phyloP scores from a whole-genome alignment of 1,140 invertebrate genomes.

The Drosophila kurseongensis region DNA sequence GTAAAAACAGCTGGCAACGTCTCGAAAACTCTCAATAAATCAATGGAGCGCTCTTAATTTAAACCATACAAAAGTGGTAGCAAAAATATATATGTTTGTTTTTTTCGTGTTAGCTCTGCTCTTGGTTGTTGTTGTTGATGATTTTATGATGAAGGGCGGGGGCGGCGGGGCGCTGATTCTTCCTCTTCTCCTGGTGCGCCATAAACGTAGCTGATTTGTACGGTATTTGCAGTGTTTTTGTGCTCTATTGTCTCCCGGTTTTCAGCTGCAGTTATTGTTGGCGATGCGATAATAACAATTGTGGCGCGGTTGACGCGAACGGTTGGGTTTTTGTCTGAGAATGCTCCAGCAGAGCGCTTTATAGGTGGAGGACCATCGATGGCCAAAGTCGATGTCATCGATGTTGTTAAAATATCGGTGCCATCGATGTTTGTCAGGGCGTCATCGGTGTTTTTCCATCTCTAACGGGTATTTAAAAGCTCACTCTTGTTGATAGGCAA shows the following conservation, averaged over 20 bases:
- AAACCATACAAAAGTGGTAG: conserved; percentile 45
- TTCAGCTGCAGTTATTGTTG: conserved; percentile 23
- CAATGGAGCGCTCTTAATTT: conserved; percentile 53
- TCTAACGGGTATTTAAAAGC: too few relatives aligned
- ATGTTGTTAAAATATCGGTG: too few relatives aligned
- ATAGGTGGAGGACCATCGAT: too few relatives aligned
- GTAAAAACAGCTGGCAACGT: conserved; percentile 62
- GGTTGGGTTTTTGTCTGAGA: conserved; percentile 3
- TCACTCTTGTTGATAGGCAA: too few relatives aligned
- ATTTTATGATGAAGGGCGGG: conserved; percentile 14
- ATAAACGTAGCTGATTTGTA: conserved; percentile 56
- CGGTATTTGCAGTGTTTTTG: conserved; percentile 43
- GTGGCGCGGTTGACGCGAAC: conserved; percentile 17
- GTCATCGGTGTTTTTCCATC: too few relatives aligned
- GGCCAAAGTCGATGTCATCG: too few relatives aligned
- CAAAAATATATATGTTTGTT: conserved; percentile 49
- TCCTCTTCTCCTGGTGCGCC: conserved; percentile 46
- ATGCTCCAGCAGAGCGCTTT: neutral
- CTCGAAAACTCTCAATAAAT: conserved; percentile 54
- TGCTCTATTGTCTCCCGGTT: conserved; percentile 33
- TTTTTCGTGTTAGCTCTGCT: conserved; percentile 52
- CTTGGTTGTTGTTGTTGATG: conserved; percentile 25
- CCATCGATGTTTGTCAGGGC: too few relatives aligned
- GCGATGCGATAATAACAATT: conserved; percentile 3
- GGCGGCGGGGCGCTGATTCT: conserved; percentile 23